Percentiles rank a stretch among this genome's conserved stretches.
phyloP scores from a whole-genome alignment of 2,888 invertebrate genomes.

The Nymphalis c-album region DNA sequence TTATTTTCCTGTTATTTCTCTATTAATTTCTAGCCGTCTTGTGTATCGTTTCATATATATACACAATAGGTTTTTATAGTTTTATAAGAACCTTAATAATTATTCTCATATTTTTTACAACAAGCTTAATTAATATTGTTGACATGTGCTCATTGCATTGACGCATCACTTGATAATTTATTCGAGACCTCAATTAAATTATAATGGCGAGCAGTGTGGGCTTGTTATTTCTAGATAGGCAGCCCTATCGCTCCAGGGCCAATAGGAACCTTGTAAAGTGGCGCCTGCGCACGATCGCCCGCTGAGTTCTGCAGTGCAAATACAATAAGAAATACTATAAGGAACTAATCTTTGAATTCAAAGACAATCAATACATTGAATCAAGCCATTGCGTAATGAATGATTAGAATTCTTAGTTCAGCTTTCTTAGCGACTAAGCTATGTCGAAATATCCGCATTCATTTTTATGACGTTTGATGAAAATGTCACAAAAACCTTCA shows the following conservation, averaged over 20 bases:
- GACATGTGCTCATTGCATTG: constrained; percentile 32
- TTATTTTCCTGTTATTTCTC: constrained; percentile 37
- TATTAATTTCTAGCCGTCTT: background rate
- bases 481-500: background rate
- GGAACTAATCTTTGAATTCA: constrained; percentile 28
- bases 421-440: background rate
- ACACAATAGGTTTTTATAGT: background rate
- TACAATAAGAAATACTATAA: constrained; percentile 52
- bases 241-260: constrained; percentile 72
- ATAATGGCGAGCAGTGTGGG: constrained; percentile 61
- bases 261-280: constrained; percentile 69
- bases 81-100: background rate
- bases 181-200: constrained; percentile 65
- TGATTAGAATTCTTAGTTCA: background rate
- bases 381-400: constrained; percentile 15
- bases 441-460: constrained; percentile 7
- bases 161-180: constrained; percentile 37
- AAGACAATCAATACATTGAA: constrained; percentile 18
- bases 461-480: background rate
- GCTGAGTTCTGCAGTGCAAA: constrained; percentile 66
- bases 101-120: background rate
- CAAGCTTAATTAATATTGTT: constrained; percentile 19
- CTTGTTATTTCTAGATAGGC: constrained; percentile 73
- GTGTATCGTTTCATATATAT: background rate
- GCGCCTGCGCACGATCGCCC: constrained; percentile 74